These are phyloP conservation scores for Chrysaora quinquecirrha DNA, from an alignment of 30 jellyfish, hydroid and myxozoan genomes.

Conservation along the genomic window DNA sequence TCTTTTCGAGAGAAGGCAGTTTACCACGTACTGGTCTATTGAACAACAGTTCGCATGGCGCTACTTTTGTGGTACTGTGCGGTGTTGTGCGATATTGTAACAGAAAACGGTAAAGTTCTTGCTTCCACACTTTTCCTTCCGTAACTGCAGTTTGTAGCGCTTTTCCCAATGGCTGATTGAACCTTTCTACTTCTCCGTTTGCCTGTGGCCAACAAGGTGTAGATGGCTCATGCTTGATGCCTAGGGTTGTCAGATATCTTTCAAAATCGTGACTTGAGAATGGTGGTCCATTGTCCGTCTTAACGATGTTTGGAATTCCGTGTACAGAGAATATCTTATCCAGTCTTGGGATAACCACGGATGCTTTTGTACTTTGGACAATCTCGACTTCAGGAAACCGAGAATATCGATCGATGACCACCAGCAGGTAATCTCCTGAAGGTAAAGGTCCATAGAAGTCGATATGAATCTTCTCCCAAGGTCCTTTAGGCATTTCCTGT, in stretches of 20 bases:
- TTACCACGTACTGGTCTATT: no score
- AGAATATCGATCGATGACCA: slow-evolving; percentile 14
- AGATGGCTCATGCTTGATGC: background rate
- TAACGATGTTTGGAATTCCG: background rate
- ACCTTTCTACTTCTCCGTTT: slow-evolving; percentile 25
- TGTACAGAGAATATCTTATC: background rate
- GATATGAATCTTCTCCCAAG: background rate
- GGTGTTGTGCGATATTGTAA: no score
- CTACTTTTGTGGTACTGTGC: no score
- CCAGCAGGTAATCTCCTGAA: slow-evolving; percentile 8
- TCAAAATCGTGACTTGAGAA: background rate
- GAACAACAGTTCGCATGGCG: no score
- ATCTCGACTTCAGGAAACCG: slow-evolving; percentile 23
- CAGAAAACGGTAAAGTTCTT: slow-evolving; percentile 50
- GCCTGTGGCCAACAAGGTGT: slow-evolving; percentile 17
- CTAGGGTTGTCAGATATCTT: background rate
- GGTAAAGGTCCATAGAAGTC: slow-evolving; percentile 30
- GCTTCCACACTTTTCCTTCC: slow-evolving; percentile 59
- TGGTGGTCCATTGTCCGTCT: slow-evolving; percentile 28
- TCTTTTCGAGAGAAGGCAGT: no score
- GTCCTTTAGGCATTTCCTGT: slow-evolving; percentile 10
- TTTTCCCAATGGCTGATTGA: slow-evolving; percentile 28
- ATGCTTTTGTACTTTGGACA: background rate
- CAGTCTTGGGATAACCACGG: slow-evolving; percentile 6
- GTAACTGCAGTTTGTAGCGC: slow-evolving; percentile 28